Evolutionary conservation across 2,797 vertebrate genomes (phyloP), one percentile per base, ranked within the genome.

Genomic region (Enoplosus armatus): DNA sequence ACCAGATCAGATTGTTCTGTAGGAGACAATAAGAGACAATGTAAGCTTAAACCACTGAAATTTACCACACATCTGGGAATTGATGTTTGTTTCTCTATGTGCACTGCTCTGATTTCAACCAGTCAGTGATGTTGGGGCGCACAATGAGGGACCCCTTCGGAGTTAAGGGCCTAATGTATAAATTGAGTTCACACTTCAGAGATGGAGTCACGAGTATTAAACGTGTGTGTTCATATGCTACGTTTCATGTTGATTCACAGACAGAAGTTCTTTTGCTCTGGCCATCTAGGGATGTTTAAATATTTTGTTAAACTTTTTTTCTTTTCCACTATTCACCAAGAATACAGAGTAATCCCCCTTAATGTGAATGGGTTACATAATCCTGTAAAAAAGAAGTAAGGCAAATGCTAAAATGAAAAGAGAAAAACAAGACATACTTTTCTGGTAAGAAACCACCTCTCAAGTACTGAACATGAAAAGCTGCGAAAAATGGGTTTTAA

Each of bases 361-460:
- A 72, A 71, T 53, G 58, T 67, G 0, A 74, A 74, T n/a, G 39
- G 63, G n/a, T 10, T 68, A 29, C 22, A 72, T 22, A 61, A 58
- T 9, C 51, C 72, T 2, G 58, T 75, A 16, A 80, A 70, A 16
- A 64, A n/a, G 59, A 11, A 70, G 60, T 12, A 70, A 70, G 3
- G 60, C n/a, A 0, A 31, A 66, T 4, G 33, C 41, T 35, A 33
- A 75, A 75, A 80, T 75, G 41, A 70, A 69, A 61, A 53, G 24
- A 0, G 58, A 60, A 9, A 80, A 58, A 16, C 64, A 31, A 4
- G 70, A 80, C n/a, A n/a, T n/a, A n/a, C n/a, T n/a, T n/a, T n/a
- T n/a, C n/a, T n/a, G n/a, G n/a, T n/a, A n/a, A n/a, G n/a, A n/a
- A n/a, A n/a, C n/a, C n/a, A n/a, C n/a, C n/a, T n/a, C n/a, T n/a